Conservation (phyloP, 1,140 invertebrate genomes). For the Brachionus sp. region DNA sequence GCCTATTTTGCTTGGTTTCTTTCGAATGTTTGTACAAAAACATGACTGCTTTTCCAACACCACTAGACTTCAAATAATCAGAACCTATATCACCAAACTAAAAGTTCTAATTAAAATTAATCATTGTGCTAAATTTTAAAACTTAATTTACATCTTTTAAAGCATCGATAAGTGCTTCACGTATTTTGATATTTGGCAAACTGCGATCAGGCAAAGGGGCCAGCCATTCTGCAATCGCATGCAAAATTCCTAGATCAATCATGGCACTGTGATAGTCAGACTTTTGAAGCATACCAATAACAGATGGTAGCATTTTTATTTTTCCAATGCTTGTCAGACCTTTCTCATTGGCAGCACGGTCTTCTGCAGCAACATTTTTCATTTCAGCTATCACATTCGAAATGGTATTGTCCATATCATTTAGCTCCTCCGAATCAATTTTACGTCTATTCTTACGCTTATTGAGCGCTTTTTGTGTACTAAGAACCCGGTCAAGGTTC, state of each 20-base stretch:
- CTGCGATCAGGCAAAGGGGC: constrained; percentile 94
- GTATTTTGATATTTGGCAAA: constrained; percentile 83
- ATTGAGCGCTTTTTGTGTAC: not conserved
- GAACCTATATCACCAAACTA: constrained; percentile 86
- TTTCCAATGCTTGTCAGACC: not conserved
- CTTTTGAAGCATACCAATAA: constrained; percentile 22
- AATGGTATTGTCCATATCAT: constrained; percentile 28
- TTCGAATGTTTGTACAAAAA: constrained; percentile 97
- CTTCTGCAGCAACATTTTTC: constrained; percentile 45
- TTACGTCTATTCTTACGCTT: constrained; percentile 5
- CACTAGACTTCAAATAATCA: constrained; percentile 82
- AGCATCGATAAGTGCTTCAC: constrained; percentile 81
- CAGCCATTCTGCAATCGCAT: constrained; percentile 74
- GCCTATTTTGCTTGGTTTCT: constrained; percentile 88
- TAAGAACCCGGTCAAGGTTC: constrained; percentile 16
- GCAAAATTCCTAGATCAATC: constrained; percentile 15
- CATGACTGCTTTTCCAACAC: constrained; percentile 97
- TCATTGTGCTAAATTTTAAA: not conserved
- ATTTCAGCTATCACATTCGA: constrained; percentile 14
- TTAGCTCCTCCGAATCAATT: constrained; percentile 36
- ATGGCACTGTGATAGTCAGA: not conserved
- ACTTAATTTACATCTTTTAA: constrained; percentile 72
- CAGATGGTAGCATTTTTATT: constrained; percentile 6
- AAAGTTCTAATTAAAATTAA: constrained; percentile 51
- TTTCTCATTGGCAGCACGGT: constrained; percentile 35